Base-by-base conservation (phyloP, 2,797 vertebrate species). In the Alauda arvensis region DNA sequence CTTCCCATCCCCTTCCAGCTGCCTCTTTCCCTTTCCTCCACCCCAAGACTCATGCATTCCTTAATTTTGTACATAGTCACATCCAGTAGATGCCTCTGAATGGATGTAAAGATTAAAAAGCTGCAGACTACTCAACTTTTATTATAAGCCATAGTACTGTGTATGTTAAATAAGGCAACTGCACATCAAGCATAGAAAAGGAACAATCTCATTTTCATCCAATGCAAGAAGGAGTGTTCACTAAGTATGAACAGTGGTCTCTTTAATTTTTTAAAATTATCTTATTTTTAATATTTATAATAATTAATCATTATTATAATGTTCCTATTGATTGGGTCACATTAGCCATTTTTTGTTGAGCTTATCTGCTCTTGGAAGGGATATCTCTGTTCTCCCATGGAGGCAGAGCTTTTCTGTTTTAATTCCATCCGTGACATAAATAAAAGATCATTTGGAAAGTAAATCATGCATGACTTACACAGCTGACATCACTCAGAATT, bases 101-200 rank as follows among this genome's bases (percentile, higher is more conserved):
- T 93, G 93, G 96, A 95, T 91, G 90, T 94, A 95, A 96, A 96
- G 93, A 94, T 95, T 95, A 93, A 95, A 83, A 94, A 92, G 95
- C 96, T 95, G 95, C 94, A 96, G 91, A 96, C 87, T 96, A 96
- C 95, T 92, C 94, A 95, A 91, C 46, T 95, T 97, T 96, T 94
- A 94, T 96, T 95, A 97, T 94, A 97, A 98, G 97, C 97, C 97
- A 98, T 97, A 98, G 96, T 92, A 97, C 89, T 95, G 92, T 93
- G 63, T 96, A 90, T 91, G 61, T 93, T 95, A 77, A 92, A 95
- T 90, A 92, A 90, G 77, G 85, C 85, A 94, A 93, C 88, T 91
- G 84, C 94, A 83, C 62, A 88, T 91, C 93, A 84, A 92, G 60
- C 83, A 84, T 89, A 93, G 74, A 83, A 89, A 92, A 94, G 81